Percentiles rank a stretch among this genome's conserved stretches.
phyloP scores from a whole-genome alignment of 2,888 invertebrate species.

The Ichneumoninae sp. region DNA sequence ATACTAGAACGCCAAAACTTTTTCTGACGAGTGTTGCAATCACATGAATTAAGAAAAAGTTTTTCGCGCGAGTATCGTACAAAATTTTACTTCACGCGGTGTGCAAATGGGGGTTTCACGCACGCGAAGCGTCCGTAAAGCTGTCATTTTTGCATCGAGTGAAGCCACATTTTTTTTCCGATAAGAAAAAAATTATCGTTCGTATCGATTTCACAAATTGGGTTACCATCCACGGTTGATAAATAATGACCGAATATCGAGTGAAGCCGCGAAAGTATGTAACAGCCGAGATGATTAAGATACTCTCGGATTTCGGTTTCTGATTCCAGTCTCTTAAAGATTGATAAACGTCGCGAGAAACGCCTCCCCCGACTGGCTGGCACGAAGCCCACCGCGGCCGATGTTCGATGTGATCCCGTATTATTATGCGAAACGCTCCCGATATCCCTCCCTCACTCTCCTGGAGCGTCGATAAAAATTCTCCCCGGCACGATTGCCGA shows the following conservation, averaged over 20 bases:
- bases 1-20: too few relatives aligned
- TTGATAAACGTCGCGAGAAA: constrained; percentile 73
- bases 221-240: not conserved
- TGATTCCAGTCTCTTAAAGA: constrained; percentile 69
- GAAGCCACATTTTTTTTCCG: not conserved
- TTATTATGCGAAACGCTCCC: constrained; percentile 66
- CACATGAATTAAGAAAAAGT: too few relatives aligned
- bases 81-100: too few relatives aligned
- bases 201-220: not conserved
- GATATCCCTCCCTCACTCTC: constrained; percentile 40
- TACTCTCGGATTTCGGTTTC: constrained; percentile 63
- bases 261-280: constrained; percentile 3
- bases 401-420: constrained; percentile 76
- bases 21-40: too few relatives aligned
- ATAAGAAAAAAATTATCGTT: not conserved
- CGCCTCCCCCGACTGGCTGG: constrained; percentile 74
- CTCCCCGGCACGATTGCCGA: constrained; percentile 50
- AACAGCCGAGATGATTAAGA: constrained; percentile 62
- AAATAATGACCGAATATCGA: constrained; percentile 7
- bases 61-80: too few relatives aligned
- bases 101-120: too few relatives aligned
- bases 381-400: constrained; percentile 75
- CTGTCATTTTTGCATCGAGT: too few relatives aligned
- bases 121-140: too few relatives aligned
- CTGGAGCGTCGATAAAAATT: constrained; percentile 65